Base-by-base conservation (phyloP, 92 coral and sea anemone genomes). In the Anthopleura xanthogrammica region DNA sequence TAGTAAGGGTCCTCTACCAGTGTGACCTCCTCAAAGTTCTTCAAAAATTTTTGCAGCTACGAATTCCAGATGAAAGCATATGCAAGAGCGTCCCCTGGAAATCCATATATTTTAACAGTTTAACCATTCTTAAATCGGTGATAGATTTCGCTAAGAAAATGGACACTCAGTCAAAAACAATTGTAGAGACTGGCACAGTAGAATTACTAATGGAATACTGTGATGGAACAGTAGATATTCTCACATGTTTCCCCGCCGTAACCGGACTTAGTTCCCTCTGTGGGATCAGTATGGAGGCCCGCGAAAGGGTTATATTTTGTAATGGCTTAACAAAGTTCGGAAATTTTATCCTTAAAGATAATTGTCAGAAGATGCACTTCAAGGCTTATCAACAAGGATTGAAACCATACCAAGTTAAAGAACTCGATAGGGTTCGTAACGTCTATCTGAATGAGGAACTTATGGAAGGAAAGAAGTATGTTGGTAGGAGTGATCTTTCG, bases 261-360 rank as follows among this genome's bases (percentile, higher is more conserved):
- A 82, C 54, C 24, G 86, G 92, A 14, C 83, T 93, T 46, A 89
- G 85, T 66, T 71, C 83, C 41, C 87, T 93, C 16, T 89, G 93
- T 46, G 57, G 79, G 10, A 50, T 58, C 54, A 88, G 90, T 79
- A 82, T 78, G 50, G 97, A 89, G 85, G 87, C 95, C 23, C 88
- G 97, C 71, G 97, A 93, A 62, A 86, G 91, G 54, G 79, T 93
- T 65, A 65, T 93, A 20, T 87, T 82, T 43, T 87, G 88, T n/a
- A 89, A 89, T 68, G 97, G 93, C 52, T 90, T 93, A 5, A 74
- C 97, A 65, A 93, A 91, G 65, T 79, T 93, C 81, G 97, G 91
- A 22, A 72, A 90, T 78, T 78, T 89, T 29, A 84, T 93, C 42
- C 80, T 70, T 43, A 93, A 93, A 80, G 97, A 93, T 41, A 93